Conservation (phyloP, 2,888 invertebrate genomes). For the Tachystola acroxantha region DNA sequence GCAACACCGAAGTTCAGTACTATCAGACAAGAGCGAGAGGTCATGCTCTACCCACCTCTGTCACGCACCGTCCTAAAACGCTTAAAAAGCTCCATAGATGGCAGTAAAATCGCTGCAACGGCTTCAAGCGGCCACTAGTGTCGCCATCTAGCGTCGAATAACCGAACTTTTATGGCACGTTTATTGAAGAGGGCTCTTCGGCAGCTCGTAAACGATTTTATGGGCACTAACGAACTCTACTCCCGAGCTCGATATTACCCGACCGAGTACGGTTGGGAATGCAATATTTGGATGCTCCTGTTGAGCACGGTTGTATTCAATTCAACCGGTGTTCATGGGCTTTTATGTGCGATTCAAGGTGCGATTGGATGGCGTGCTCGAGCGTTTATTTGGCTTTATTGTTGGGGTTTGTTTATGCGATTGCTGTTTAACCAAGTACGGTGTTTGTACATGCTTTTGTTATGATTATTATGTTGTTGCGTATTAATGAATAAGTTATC, state of each 20-base stretch:
- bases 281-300: slow-evolving; percentile 71
- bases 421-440: slow-evolving; percentile 76
- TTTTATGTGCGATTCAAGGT: slow-evolving; percentile 78
- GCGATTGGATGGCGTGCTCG: slow-evolving; percentile 77
- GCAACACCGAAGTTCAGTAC: slow-evolving; percentile 21
- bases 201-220: slow-evolving; percentile 78
- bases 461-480: slow-evolving; percentile 74
- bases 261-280: slow-evolving; percentile 67
- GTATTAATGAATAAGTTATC: slow-evolving; percentile 53
- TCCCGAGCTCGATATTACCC: slow-evolving; percentile 72
- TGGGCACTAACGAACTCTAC: slow-evolving; percentile 72
- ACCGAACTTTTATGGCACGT: slow-evolving; percentile 76
- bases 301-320: slow-evolving; percentile 69
- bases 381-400: slow-evolving; percentile 78
- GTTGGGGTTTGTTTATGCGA: slow-evolving; percentile 78
- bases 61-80: slow-evolving; percentile 49
- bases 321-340: slow-evolving; percentile 73
- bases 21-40: slow-evolving; percentile 26
- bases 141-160: slow-evolving; percentile 74
- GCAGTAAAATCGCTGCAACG: slow-evolving; percentile 72
- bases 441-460: slow-evolving; percentile 73
- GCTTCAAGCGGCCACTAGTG: slow-evolving; percentile 71
- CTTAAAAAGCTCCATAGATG: slow-evolving; percentile 76
- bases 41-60: slow-evolving; percentile 32
- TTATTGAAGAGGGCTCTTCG: slow-evolving; percentile 77